phyloP scores from a whole-genome alignment of 2,888 invertebrate species.

The Fragum fragum region DNA sequence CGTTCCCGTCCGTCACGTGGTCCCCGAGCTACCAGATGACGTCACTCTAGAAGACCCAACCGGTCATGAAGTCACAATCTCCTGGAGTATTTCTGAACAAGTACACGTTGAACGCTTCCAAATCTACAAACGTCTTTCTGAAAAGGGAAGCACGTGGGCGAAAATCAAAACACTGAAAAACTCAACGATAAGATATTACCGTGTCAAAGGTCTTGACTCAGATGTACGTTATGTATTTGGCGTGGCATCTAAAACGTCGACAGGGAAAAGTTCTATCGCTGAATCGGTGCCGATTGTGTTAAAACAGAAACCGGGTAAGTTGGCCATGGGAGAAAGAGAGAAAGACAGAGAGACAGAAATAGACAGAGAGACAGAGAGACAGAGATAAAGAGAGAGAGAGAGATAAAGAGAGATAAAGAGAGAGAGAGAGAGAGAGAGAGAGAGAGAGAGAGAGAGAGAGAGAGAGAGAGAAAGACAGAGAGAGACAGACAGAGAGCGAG shows the following conservation, averaged over 20 bases:
- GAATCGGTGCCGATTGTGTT: conserved; percentile 44
- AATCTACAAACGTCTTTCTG: neutral
- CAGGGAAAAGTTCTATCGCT: conserved; percentile 46
- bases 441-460: too few species aligned
- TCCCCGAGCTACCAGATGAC: conserved; percentile 32
- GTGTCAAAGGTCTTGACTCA: conserved; percentile 29
- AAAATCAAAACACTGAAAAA: conserved; percentile 32
- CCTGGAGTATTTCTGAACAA: conserved; percentile 22
- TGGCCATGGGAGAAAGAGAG: too few species aligned
- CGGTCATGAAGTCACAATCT: conserved; percentile 30
- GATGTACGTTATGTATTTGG: conserved; percentile 45
- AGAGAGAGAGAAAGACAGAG: too few species aligned
- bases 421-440: too few species aligned
- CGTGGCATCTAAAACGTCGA: conserved; percentile 38
- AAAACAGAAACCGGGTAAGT: conserved; percentile 43
- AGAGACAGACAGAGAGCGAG: too few species aligned
- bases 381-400: too few species aligned
- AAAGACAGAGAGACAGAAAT: too few species aligned
- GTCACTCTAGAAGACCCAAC: conserved; percentile 33
- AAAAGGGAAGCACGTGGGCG: conserved; percentile 20
- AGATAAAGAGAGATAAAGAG: too few species aligned
- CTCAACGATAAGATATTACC: neutral
- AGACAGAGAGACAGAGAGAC: too few species aligned
- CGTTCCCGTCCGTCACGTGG: neutral
- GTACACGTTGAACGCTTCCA: conserved; percentile 16